Evolutionary conservation across 2,113 vertebrate species (phyloP).

Genomic region (Nibea albiflora): DNA sequence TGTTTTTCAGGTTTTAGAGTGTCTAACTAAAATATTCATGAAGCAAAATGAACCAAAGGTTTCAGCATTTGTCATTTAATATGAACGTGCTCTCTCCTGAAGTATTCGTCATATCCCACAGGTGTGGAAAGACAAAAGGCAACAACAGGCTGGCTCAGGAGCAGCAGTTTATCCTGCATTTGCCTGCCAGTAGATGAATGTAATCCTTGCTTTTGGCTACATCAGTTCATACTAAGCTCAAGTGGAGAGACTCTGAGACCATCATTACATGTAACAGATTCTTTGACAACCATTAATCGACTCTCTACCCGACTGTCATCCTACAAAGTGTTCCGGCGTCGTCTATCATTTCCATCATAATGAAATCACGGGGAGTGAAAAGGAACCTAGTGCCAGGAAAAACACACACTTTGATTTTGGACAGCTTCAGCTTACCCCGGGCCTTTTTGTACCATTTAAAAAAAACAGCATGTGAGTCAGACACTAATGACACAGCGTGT

Average conservation of each 20-base stretch:
- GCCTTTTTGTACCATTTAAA: not conserved
- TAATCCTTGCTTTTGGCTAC: not conserved
- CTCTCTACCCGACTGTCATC: not conserved
- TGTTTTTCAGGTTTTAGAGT: slow-evolving; percentile 40
- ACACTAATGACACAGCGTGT: not conserved
- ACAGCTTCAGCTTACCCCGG: not conserved
- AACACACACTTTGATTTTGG: not conserved
- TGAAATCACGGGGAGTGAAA: not conserved
- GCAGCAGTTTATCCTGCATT: not conserved
- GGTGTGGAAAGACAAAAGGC: slow-evolving; percentile 24
- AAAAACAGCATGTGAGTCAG: not conserved
- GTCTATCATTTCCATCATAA: not conserved
- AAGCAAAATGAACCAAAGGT: slow-evolving; percentile 38
- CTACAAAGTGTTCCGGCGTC: not conserved
- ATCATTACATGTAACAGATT: not conserved
- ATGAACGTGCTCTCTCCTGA: not conserved
- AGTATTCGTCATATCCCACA: not conserved
- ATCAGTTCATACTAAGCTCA: not conserved
- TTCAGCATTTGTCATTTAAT: not conserved
- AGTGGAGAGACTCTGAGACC: not conserved
- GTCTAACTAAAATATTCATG: slow-evolving; percentile 54
- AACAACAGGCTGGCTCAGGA: not conserved
- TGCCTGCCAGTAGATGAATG: not conserved
- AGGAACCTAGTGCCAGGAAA: not conserved
- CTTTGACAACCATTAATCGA: not conserved